phyloP scores from a whole-genome alignment of 2,888 invertebrate species.

The Malacosoma neustria region DNA sequence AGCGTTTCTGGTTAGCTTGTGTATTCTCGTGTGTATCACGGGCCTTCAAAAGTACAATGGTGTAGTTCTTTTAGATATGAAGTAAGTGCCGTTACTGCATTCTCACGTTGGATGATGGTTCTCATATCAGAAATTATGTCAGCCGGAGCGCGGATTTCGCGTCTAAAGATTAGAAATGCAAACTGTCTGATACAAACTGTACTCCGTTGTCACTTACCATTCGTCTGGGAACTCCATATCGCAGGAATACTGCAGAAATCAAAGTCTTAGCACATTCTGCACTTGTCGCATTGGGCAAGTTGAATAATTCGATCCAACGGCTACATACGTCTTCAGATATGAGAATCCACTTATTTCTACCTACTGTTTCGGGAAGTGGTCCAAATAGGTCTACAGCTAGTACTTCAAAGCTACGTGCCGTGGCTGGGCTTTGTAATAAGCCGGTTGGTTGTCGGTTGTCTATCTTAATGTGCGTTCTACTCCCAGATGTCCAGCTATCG shows the following conservation, averaged over 20 bases:
- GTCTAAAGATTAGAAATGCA: too few species aligned
- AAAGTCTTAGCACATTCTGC: slow-evolving; percentile 11
- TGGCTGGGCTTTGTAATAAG: background rate
- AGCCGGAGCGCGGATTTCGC: too few species aligned
- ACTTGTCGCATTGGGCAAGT: slow-evolving; percentile 6
- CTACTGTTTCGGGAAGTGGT: background rate
- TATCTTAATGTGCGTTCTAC: too few species aligned
- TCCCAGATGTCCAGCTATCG: too few species aligned
- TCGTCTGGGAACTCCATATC: slow-evolving; percentile 16
- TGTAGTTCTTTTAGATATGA: too few species aligned
- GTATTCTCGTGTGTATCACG: too few species aligned
- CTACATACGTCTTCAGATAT: slow-evolving; percentile 14
- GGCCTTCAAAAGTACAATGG: too few species aligned
- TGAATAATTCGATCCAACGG: slow-evolving; percentile 15
- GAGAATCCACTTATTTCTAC: slow-evolving; percentile 10
- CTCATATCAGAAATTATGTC: too few species aligned
- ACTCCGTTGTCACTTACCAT: slow-evolving; percentile 16
- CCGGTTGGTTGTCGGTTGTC: background rate
- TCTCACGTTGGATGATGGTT: too few species aligned
- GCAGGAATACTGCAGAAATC: slow-evolving; percentile 14
- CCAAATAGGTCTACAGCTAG: background rate
- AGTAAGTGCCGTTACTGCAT: too few species aligned
- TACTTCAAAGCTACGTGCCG: background rate
- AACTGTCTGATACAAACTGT: slow-evolving; percentile 19
- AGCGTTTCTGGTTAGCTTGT: too few species aligned